phyloP scores from a whole-genome alignment of 2,888 invertebrate species.

The Acanthosepion pharaonis region DNA sequence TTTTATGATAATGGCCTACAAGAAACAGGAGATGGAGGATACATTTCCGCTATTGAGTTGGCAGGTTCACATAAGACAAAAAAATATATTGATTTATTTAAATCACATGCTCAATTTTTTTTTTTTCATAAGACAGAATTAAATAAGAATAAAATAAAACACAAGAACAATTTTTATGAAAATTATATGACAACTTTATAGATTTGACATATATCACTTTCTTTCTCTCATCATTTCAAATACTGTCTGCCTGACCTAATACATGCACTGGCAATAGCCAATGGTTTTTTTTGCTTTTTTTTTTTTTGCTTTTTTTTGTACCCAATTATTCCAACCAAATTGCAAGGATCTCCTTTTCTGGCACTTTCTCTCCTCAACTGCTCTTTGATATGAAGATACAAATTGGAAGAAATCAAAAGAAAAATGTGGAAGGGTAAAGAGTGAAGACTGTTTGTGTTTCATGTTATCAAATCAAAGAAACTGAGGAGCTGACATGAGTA shows the following conservation, averaged over 20 bases:
- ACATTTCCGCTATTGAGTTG: too few species aligned
- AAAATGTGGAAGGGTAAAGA: not conserved
- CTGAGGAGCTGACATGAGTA: not conserved
- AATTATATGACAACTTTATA: conserved; percentile 16
- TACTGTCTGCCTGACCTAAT: not conserved
- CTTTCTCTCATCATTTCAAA: conserved; percentile 23
- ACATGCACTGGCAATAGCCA: not conserved
- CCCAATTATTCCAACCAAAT: not conserved
- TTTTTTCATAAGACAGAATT: too few species aligned
- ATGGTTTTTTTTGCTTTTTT: not conserved
- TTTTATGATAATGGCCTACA: too few species aligned
- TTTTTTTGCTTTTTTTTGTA: not conserved
- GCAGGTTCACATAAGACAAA: too few species aligned
- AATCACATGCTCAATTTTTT: too few species aligned
- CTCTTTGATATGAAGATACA: not conserved
- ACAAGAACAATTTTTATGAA: not conserved
- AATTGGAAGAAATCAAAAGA: not conserved
- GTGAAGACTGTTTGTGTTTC: not conserved
- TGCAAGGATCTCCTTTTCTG: not conserved
- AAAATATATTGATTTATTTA: too few species aligned
- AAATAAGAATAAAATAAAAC: not conserved
- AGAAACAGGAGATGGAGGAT: too few species aligned
- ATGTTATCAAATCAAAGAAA: not conserved
- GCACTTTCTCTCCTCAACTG: not conserved
- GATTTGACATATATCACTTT: conserved; percentile 33